These are phyloP conservation scores for Drosophila nigromelanica DNA, from an alignment of 1,140 invertebrate genomes.

Conservation along the genomic window DNA sequence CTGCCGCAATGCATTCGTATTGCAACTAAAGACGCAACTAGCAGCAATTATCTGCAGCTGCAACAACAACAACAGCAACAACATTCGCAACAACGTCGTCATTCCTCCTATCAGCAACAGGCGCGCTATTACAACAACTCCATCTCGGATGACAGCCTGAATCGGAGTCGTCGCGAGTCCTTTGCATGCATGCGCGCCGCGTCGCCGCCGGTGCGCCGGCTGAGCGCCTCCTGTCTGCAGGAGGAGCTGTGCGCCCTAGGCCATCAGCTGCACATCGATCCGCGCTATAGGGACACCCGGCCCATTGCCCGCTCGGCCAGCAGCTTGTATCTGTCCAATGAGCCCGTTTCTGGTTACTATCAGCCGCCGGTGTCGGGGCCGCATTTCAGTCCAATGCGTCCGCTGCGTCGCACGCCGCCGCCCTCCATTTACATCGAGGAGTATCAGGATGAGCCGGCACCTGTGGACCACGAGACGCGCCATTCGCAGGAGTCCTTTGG, in stretches of 20 bases:
- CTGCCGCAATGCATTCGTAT: constrained; percentile 22
- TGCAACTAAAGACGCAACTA: constrained; percentile 37
- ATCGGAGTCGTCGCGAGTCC: constrained; percentile 78
- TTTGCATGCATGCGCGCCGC: constrained; percentile 70
- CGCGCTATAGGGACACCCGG: constrained; percentile 76
- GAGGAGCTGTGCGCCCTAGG: constrained; percentile 78
- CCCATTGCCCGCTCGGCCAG: constrained; percentile 79
- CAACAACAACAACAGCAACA: constrained; percentile 49
- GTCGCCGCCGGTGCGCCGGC: constrained; percentile 70
- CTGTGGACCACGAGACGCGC: constrained; percentile 7
- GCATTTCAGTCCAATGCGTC: constrained; percentile 69
- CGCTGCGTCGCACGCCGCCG: constrained; percentile 66
- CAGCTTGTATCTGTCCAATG: constrained; percentile 71
- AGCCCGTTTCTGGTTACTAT: constrained; percentile 50
- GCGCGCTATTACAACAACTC: constrained; percentile 68
- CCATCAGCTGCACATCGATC: constrained; percentile 81
- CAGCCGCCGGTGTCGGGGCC: constrained; percentile 32
- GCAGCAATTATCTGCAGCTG: constrained; percentile 48
- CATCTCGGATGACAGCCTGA: constrained; percentile 78
- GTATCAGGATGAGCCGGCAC: constrained; percentile 71
- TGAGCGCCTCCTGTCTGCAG: constrained; percentile 79
- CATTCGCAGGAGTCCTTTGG: constrained; percentile 74
- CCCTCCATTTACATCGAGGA: constrained; percentile 83
- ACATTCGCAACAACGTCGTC: constrained; percentile 74
- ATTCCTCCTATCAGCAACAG: constrained; percentile 70